Evolutionary conservation across 2,888 invertebrate genomes (phyloP), one percentile per base, ranked within the genome.

Genomic region (Meganola albula): DNA sequence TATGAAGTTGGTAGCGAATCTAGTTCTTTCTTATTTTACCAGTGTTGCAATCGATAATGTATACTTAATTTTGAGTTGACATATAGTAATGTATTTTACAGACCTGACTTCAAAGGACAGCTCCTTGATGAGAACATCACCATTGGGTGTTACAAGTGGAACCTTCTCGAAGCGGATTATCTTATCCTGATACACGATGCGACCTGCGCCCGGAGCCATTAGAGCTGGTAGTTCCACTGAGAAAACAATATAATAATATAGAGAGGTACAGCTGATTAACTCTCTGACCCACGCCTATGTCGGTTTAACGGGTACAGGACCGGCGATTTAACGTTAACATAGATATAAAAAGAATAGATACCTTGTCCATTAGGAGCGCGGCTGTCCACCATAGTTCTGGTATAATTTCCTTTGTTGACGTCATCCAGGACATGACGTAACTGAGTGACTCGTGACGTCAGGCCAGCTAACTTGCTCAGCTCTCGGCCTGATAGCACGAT

Each of bases 71-170:
- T n/a, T n/a, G n/a, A n/a, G n/a, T n/a, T n/a, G n/a, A n/a, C n/a
- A n/a, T n/a, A n/a, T n/a, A n/a, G n/a, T n/a, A n/a, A n/a, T n/a
- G 27, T 53, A 53, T 16, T 8, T 12, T 26, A 77, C 87, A 74
- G 27, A 89, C 90, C 80, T 91, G 31, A 97, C 97, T 89, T 97
- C 96, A 63, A 99, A 96, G 24, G 89, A 90, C 8, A 99, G 85
- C 55, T 96, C 95, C 55, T 92, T 91, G 20, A 99, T 91, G 22
- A 99, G 90, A 5, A 99, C 88, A 73, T 99, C 99, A 0, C 99
- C 99, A 64, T 98, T 99, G 2, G 99, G 99, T 1, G 99, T 99
- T 12, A 99, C 93, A 32, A 99, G 87, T 2, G 99, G 98, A 11
- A 99, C 99, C 40, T 90, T 87, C 42, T 98, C 95, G 80, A 99